Base-by-base conservation (phyloP, 2,113 vertebrate species). In the Nothocercus nigrocapillus region DNA sequence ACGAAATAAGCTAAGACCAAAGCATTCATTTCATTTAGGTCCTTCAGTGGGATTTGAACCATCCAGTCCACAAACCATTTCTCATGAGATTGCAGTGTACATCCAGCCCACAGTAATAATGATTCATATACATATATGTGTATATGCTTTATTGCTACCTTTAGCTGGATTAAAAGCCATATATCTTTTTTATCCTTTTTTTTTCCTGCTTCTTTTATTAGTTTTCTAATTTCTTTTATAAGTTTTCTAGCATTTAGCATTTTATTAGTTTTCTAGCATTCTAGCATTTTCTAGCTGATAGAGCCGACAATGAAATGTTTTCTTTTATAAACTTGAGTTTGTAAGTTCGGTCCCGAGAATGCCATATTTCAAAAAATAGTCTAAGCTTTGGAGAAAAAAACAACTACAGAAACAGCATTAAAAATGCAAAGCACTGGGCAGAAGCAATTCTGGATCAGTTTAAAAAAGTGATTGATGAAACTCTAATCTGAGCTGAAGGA, bases 391-490 rank as follows among this genome's bases (percentile, higher is more conserved):
- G 97, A 97, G 94, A 95, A 97, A 98, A 98, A 98, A 98, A 95
- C 98, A 98, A 99, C 98, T 98, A 98, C 97, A 97, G 98, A 98
- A 98, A 98, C 97, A 98, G 98, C 97, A 98, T 98, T 98, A 98
- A 98, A 98, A 98, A 98, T 98, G 97, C 98, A 98, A 98, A 97
- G 97, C 97, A 95, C 96, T 80, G 93, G 97, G 98, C 97, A 97
- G 96, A 98, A 98, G 97, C 96, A 98, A 98, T 98, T 98, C 98
- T 97, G 98, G 97, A 98, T 98, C 98, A 98, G 98, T 99, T 98
- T 98, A 97, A 99, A 99, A 98, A 98, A 98, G 98, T 99, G 99
- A 99, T 98, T 99, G 98, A 98, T 98, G 98, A 98, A 98, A 98
- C 98, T 98, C 98, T 99, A 99, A 99, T 99, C 98, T 96, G 96